Evolutionary conservation across 2,888 invertebrate species (phyloP).

Genomic region (Empis livida): DNA sequence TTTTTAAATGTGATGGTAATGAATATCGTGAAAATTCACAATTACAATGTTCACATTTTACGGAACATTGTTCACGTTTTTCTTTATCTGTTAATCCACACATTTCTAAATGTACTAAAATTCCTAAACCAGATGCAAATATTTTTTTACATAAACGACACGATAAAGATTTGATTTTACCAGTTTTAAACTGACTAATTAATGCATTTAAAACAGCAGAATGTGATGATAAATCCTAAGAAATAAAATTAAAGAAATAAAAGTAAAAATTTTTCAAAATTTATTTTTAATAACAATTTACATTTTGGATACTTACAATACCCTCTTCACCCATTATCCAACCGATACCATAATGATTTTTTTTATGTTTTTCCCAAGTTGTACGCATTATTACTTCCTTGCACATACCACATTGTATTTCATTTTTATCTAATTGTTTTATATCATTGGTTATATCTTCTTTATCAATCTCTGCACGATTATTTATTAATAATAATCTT

Average conservation of each 20-base stretch:
- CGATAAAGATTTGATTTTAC: conserved; percentile 13
- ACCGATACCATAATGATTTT: conserved; percentile 30
- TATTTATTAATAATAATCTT: conserved; percentile 23
- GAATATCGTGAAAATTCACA: conserved; percentile 16
- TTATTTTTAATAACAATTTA: not conserved
- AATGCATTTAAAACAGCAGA: conserved; percentile 16
- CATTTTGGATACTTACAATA: conserved; percentile 15
- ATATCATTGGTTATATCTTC: conserved; percentile 13
- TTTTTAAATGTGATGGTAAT: conserved; percentile 16
- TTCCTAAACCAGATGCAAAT: conserved; percentile 22
- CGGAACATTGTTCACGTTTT: conserved; percentile 9
- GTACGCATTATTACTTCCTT: conserved; percentile 14
- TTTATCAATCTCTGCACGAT: conserved; percentile 23
- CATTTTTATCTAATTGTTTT: not conserved
- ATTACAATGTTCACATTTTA: conserved; percentile 22
- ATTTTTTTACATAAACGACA: conserved; percentile 25
- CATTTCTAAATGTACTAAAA: conserved; percentile 23
- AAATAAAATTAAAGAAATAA: not conserved
- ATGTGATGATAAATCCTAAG: conserved; percentile 18
- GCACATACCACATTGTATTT: conserved; percentile 28
- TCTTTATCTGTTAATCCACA: conserved; percentile 20
- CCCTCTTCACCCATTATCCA: conserved; percentile 21
- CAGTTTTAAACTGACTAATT: conserved; percentile 16
- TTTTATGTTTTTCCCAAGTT: conserved; percentile 22
- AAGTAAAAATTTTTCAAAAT: not conserved